Base-by-base conservation (phyloP, 2,888 invertebrate species). In the Scaptomyza caliginosa region DNA sequence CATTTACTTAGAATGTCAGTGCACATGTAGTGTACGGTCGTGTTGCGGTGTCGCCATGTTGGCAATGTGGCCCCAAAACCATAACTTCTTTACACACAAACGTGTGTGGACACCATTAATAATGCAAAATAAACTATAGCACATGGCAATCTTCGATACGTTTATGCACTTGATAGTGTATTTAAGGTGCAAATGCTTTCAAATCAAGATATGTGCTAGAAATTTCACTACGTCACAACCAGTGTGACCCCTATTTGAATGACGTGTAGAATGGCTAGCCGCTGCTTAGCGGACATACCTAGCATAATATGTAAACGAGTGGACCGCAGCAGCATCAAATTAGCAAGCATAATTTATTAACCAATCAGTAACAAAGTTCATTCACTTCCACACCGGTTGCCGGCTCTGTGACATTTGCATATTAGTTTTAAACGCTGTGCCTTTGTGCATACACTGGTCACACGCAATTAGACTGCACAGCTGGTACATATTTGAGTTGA, bases 21-120 rank as follows among this genome's bases (percentile, higher is more conserved):
- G 70, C 57, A 64, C 54, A 70, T 70, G 50, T 54, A 23, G 28
- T n/a, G 42, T 17, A 23, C 26, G 30, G 30, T n/a, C 16, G 34
- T 8, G 34, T 7, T 16, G 13, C 34, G 26, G 39, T 54, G 78
- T 69, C 84, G 84, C 84, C 84, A 84, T 88, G 71, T 88, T 84
- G 88, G 84, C 84, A 80, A 59, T 54, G 51, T 60, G 52, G 40
- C 24, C 30, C 17, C 19, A 32, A 28, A 24, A 28, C 19, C 26
- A 36, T 3, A 7, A 16, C 38, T 24, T 49, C 17, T 16, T 16
- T 21, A 11, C 10, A 21, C 13, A 17, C 17, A 45, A 13, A 40
- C 40, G 39, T 11, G 3, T 1, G 24, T 4, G 8, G 17, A 17
- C 17, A 8, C 42, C 13, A 34, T 10, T 8, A 17, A 21, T 21